Conservation (phyloP, 2,888 invertebrate species). For the Strigamia transsilvanica region DNA sequence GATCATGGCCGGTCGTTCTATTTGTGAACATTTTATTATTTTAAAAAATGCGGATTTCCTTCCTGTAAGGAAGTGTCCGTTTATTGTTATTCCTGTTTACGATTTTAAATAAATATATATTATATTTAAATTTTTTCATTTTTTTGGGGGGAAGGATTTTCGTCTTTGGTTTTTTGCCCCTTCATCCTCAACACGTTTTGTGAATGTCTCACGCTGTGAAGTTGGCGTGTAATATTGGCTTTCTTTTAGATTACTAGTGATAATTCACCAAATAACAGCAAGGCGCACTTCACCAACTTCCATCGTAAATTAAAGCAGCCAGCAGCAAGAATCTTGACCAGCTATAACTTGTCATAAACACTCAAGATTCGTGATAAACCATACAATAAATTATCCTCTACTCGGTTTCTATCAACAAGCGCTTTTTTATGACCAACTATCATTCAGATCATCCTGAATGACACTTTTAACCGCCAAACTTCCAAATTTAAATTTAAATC, state of each 20-base stretch:
- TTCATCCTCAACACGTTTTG: conserved; percentile 11
- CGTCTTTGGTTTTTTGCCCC: background rate
- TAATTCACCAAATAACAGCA: conserved; percentile 41
- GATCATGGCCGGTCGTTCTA: background rate
- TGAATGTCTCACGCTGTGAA: conserved; percentile 37
- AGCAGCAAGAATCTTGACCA: conserved; percentile 44
- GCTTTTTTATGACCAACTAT: conserved; percentile 19
- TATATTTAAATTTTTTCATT: background rate
- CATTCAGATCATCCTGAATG: background rate
- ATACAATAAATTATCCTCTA: background rate
- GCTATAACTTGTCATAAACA: conserved; percentile 42
- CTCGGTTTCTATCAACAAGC: conserved; percentile 13
- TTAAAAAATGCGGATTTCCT: conserved; percentile 16
- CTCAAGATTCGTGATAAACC: conserved; percentile 37
- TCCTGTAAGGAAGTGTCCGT: background rate
- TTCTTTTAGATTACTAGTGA: conserved; percentile 29
- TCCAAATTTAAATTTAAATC: background rate
- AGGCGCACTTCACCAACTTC: conserved; percentile 39
- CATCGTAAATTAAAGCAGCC: conserved; percentile 37
- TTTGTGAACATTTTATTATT: background rate
- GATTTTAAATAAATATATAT: background rate
- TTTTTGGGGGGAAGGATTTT: no score
- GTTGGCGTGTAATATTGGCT: conserved; percentile 31
- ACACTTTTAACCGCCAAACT: background rate
- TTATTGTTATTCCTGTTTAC: conserved; percentile 10